phyloP scores from a whole-genome alignment of 2,797 vertebrate genomes.

The Malurus leucopterus region DNA sequence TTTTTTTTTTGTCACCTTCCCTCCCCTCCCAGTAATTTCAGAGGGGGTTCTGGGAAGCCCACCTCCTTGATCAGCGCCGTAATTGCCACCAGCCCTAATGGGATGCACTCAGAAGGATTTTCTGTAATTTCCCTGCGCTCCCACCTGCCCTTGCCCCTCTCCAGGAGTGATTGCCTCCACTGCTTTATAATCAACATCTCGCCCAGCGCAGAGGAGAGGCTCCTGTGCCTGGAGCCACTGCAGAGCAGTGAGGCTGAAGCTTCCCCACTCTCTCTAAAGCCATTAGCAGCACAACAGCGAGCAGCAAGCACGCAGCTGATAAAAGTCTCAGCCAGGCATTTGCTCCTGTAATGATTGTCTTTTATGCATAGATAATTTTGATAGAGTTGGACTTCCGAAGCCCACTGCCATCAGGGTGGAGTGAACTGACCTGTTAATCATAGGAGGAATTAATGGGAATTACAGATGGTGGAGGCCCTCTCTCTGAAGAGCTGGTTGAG shows the following conservation, averaged over 20 bases:
- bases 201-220: neutral
- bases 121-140: neutral
- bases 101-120: neutral
- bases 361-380: constrained; percentile 60
- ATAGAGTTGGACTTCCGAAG: constrained; percentile 40
- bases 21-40: neutral
- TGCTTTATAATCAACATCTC: constrained; percentile 26
- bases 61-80: neutral
- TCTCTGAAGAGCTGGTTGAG: constrained; percentile 23
- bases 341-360: constrained; percentile 31
- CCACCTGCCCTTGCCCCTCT: neutral
- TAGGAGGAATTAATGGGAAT: constrained; percentile 58
- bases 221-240: neutral
- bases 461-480: neutral
- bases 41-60: neutral
- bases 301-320: constrained; percentile 19
- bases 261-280: neutral
- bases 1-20: neutral
- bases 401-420: constrained; percentile 34
- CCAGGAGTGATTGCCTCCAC: constrained; percentile 7
- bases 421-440: constrained; percentile 64
- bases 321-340: constrained; percentile 17
- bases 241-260: neutral
- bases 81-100: constrained; percentile 8
- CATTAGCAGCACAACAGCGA: neutral